phyloP scores from a whole-genome alignment of 2,113 vertebrate genomes.

The Carlito syrichta region DNA sequence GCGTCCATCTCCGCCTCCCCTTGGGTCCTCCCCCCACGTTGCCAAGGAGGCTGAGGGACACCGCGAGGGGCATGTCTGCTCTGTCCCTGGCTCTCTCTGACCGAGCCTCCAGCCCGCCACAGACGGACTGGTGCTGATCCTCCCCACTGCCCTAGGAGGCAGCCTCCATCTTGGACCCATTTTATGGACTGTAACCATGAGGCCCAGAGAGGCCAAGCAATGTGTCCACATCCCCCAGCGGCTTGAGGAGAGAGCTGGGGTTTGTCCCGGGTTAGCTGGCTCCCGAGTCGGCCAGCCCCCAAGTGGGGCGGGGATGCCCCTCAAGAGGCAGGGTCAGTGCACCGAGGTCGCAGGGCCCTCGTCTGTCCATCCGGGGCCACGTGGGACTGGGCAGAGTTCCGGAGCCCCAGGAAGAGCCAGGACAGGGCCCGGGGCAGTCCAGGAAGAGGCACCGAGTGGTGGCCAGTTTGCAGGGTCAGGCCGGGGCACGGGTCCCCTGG shows the following conservation, averaged over 20 bases:
- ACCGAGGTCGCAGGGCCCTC: background rate
- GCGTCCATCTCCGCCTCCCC: too few species aligned
- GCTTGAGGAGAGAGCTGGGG: background rate
- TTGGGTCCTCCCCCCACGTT: too few species aligned
- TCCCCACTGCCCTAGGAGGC: background rate
- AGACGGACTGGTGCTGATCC: too few species aligned
- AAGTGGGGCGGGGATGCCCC: fast-evolving
- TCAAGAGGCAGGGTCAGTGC: background rate
- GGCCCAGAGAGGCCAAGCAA: background rate
- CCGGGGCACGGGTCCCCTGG: fast-evolving
- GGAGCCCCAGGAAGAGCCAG: background rate
- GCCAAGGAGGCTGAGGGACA: background rate
- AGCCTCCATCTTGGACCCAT: too few species aligned
- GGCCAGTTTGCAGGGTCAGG: background rate
- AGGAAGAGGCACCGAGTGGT: too few species aligned
- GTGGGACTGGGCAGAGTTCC: background rate
- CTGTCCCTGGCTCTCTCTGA: background rate
- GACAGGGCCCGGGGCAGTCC: background rate
- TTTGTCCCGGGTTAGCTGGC: background rate
- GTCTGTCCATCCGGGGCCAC: fast-evolving
- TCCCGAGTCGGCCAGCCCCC: background rate
- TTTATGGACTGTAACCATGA: background rate
- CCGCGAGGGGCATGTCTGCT: too few species aligned
- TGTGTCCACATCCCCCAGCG: background rate
- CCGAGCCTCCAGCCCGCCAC: background rate